Conservation (phyloP, 2,797 vertebrate genomes). For the Micrastur ruficollis region DNA sequence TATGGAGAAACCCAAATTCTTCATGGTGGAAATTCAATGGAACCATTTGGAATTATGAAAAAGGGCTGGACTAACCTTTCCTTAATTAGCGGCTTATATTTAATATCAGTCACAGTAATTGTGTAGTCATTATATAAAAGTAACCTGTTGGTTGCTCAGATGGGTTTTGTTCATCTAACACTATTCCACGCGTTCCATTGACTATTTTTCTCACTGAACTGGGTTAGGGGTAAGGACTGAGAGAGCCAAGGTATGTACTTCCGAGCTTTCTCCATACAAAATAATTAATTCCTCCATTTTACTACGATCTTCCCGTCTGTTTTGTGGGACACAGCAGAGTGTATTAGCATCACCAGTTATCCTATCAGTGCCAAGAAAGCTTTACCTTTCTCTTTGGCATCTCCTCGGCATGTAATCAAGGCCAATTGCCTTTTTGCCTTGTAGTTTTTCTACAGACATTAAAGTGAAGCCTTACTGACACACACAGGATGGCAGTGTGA, state of each 20-base stretch:
- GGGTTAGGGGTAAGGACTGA: background rate
- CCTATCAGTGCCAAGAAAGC: background rate
- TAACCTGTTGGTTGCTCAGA: background rate
- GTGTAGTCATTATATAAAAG: background rate
- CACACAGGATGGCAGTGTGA: constrained; percentile 34
- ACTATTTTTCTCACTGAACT: background rate
- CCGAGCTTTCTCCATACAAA: background rate
- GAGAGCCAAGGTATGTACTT: background rate
- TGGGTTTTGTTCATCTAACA: background rate
- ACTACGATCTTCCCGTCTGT: background rate
- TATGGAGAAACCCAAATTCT: background rate
- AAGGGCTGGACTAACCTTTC: background rate
- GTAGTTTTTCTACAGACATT: background rate
- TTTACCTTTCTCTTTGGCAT: background rate
- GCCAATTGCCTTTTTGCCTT: constrained; percentile 7
- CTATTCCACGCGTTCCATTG: background rate
- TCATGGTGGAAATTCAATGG: background rate
- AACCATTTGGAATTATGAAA: background rate
- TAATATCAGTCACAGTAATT: background rate
- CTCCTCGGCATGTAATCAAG: background rate
- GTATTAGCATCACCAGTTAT: background rate
- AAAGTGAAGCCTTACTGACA: constrained; percentile 38
- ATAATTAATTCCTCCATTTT: background rate
- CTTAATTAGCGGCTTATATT: background rate
- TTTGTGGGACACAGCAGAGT: background rate